Conservation (phyloP, 2,797 vertebrate genomes). For the Setipinna tenuifilis region DNA sequence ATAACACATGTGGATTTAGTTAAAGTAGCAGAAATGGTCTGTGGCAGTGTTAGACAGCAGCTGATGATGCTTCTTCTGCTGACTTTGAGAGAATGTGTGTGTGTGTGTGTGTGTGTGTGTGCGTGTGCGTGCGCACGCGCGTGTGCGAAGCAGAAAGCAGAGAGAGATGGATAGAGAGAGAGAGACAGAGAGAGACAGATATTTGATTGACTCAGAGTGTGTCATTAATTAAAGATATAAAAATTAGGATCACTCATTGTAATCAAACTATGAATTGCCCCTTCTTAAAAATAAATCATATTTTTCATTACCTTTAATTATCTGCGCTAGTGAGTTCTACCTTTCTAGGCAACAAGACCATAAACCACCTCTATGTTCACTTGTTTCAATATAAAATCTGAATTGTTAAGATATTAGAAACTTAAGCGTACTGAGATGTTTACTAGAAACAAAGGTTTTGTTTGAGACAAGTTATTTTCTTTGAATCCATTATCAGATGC, state of each 20-base stretch:
- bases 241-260: too few relatives aligned
- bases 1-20: slow-evolving; percentile 61
- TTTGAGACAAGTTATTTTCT: not conserved
- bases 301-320: slow-evolving; percentile 40
- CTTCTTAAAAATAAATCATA: not conserved
- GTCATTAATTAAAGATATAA: not conserved
- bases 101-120: too few relatives aligned
- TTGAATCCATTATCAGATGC: not conserved
- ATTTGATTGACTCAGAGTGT: not conserved
- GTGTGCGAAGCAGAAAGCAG: too few relatives aligned
- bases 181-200: not conserved
- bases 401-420: not conserved
- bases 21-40: slow-evolving; percentile 38
- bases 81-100: not conserved
- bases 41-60: slow-evolving; percentile 29
- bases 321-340: slow-evolving; percentile 22
- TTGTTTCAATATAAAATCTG: not conserved
- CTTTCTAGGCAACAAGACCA: not conserved
- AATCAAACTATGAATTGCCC: not conserved
- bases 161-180: not conserved
- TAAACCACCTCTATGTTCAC: not conserved
- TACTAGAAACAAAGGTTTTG: not conserved
- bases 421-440: not conserved
- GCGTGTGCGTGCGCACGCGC: too few relatives aligned
- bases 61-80: slow-evolving; percentile 31